Conservation (phyloP, 2,888 invertebrate genomes). For the Drosophila conformis region DNA sequence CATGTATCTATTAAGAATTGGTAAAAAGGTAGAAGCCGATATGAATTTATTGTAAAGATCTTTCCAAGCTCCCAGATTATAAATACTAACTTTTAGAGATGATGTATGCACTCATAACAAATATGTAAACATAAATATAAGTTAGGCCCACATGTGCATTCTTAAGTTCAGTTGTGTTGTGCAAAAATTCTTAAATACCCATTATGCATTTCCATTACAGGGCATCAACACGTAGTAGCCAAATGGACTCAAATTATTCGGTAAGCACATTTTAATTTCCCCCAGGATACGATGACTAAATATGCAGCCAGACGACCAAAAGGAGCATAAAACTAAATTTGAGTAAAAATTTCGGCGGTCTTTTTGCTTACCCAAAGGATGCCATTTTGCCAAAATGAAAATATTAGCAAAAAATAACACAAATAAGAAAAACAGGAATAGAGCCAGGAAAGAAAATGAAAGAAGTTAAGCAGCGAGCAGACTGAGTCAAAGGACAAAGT, state of each 20-base stretch:
- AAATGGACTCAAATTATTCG: constrained; percentile 52
- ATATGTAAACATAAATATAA: not conserved
- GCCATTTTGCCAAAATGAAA: constrained; percentile 66
- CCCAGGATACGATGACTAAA: constrained; percentile 63
- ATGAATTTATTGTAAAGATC: not conserved
- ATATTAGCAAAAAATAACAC: constrained; percentile 45
- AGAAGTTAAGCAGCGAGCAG: constrained; percentile 17
- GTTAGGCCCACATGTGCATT: not conserved
- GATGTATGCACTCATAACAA: not conserved
- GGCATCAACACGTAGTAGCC: constrained; percentile 25
- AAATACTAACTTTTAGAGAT: not conserved
- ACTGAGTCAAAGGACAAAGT: constrained; percentile 57
- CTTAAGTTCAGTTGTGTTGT: not conserved
- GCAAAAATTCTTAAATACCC: not conserved
- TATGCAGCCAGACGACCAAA: constrained; percentile 48
- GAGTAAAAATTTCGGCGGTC: constrained; percentile 41
- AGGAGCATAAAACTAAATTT: constrained; percentile 56
- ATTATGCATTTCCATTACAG: not conserved
- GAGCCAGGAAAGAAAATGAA: constrained; percentile 12
- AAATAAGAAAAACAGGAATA: not conserved
- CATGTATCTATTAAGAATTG: too few species aligned
- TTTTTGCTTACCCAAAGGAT: constrained; percentile 56
- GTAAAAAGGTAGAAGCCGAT: too few species aligned
- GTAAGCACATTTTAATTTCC: constrained; percentile 73
- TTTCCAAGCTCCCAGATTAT: not conserved